Percentiles rank a stretch among this genome's conserved stretches.
phyloP scores from a whole-genome alignment of 2,113 vertebrate species.

The Tragelaphus imberbis region DNA sequence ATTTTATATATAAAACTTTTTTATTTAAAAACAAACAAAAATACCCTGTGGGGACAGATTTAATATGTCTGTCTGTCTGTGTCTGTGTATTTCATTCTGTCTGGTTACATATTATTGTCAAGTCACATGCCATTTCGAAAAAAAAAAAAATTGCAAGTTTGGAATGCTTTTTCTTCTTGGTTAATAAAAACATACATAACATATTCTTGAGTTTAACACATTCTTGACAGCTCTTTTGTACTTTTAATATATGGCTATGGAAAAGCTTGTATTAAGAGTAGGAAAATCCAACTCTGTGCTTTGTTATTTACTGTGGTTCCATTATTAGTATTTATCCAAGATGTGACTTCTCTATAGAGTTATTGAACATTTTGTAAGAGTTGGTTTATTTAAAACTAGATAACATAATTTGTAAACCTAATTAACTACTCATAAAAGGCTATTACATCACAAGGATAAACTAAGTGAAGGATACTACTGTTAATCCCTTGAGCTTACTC shows the following conservation, averaged over 20 bases:
- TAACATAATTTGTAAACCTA: conserved; percentile 2
- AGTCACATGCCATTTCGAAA: background rate
- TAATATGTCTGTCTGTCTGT: background rate
- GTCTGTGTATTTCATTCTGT: background rate
- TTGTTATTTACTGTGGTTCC: background rate
- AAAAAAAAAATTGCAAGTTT: background rate
- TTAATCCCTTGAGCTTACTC: background rate
- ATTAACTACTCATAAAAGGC: background rate
- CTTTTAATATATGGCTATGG: background rate
- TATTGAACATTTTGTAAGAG: background rate
- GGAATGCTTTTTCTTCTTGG: background rate
- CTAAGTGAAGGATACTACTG: background rate
- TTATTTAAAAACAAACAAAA: background rate
- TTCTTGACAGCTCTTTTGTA: background rate
- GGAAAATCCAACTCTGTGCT: background rate
- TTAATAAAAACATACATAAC: background rate
- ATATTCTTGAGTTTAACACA: background rate
- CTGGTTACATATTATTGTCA: background rate
- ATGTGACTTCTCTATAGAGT: background rate
- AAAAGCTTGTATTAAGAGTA: background rate
- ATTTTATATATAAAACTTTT: background rate
- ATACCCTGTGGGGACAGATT: background rate
- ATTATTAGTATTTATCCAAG: background rate
- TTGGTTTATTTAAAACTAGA: conserved; percentile 4
- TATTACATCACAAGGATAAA: background rate